Evolutionary conservation across 2,888 invertebrate species (phyloP).

Genomic region (Halocaridina rubra): DNA sequence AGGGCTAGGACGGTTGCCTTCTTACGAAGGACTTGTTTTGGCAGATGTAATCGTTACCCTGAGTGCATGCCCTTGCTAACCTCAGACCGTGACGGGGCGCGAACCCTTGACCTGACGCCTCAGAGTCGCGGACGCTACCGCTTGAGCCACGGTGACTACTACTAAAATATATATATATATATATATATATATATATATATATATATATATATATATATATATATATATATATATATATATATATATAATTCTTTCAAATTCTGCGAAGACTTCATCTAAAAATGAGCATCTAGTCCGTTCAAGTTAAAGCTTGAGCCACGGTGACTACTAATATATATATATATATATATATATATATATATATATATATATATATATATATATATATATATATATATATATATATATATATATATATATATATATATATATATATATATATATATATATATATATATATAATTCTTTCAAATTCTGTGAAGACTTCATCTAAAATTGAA

Average conservation of each 20-base stretch:
- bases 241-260: neutral
- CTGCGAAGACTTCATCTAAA: neutral
- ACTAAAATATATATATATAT: neutral
- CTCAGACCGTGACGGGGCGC: too few relatives aligned
- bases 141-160: neutral
- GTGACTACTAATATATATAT: neutral
- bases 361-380: neutral
- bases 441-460: conserved; percentile 17
- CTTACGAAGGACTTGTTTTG: too few relatives aligned
- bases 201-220: conserved; percentile 13
- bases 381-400: neutral
- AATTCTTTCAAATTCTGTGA: neutral
- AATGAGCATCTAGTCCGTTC: too few relatives aligned
- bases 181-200: neutral
- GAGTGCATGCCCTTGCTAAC: too few relatives aligned
- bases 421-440: conserved; percentile 22
- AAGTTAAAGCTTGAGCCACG: neutral
- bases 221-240: conserved; percentile 17
- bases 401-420: conserved; percentile 13
- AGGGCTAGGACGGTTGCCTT: too few relatives aligned
- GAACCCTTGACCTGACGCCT: too few relatives aligned
- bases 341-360: neutral
- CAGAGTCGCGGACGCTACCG: too few relatives aligned
- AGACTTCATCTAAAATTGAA: neutral
- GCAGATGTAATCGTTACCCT: too few relatives aligned